Percentiles rank a stretch among this genome's conserved stretches.
Conservation (phyloP, 2,797 vertebrate species). For the Pantherophis alleghaniensis region DNA sequence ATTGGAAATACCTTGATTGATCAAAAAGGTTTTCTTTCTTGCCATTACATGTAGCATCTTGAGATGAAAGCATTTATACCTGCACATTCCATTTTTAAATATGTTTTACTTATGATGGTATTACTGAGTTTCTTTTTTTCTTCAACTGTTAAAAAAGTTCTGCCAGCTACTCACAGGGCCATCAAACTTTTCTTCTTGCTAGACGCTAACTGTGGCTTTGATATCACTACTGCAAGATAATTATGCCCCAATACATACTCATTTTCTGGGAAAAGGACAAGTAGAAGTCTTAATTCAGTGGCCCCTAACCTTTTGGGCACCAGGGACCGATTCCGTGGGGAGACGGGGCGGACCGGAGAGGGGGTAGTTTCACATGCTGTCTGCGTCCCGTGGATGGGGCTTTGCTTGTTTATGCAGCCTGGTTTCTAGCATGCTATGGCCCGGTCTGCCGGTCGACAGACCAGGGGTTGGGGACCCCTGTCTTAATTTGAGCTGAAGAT, state of each 20-base stretch:
- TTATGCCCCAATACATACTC: neutral
- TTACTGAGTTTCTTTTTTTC: neutral
- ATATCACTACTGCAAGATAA: neutral
- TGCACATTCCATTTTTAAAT: neutral
- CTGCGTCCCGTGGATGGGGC: too few relatives aligned
- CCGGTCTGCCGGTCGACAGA: fast-evolving
- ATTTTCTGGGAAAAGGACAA: neutral
- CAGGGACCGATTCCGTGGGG: too few relatives aligned
- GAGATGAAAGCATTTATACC: neutral
- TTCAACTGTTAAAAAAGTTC: neutral
- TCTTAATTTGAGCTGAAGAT: neutral
- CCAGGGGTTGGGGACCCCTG: too few relatives aligned
- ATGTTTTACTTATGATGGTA: neutral
- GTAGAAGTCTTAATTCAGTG: neutral
- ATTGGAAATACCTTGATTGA: neutral
- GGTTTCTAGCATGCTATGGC: too few relatives aligned
- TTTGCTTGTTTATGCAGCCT: too few relatives aligned
- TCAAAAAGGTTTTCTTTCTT: neutral
- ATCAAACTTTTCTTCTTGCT: neutral
- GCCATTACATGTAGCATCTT: neutral
- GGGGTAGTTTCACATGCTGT: too few relatives aligned
- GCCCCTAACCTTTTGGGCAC: too few relatives aligned
- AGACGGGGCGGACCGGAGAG: too few relatives aligned
- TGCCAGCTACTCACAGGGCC: neutral
- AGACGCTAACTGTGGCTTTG: neutral